These are phyloP conservation scores for Dorcus hopei DNA, from an alignment of 2,888 invertebrate genomes.

Conservation along the genomic window DNA sequence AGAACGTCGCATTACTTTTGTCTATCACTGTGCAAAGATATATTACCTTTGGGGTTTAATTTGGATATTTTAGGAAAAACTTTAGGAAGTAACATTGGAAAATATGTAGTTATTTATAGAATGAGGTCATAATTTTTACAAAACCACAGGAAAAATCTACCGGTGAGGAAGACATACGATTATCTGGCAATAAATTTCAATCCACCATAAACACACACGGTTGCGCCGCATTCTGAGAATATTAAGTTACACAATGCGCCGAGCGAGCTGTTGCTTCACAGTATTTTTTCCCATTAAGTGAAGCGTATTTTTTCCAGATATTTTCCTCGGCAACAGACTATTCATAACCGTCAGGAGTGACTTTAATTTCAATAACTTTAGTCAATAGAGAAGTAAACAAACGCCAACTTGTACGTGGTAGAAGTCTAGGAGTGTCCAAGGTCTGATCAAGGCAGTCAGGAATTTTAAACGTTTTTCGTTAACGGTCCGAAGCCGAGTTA, in stretches of 20 bases:
- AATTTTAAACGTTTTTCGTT: conserved; percentile 43
- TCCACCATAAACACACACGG: too few species aligned
- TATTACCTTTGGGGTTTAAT: too few species aligned
- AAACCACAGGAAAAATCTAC: too few species aligned
- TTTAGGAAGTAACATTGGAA: too few species aligned
- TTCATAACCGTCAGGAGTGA: conserved; percentile 20
- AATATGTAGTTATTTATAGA: too few species aligned
- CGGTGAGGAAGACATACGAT: too few species aligned
- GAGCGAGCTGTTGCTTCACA: not conserved
- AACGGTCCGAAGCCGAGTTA: conserved; percentile 38
- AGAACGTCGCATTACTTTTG: too few species aligned
- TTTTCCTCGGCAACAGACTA: conserved; percentile 17
- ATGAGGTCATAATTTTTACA: too few species aligned
- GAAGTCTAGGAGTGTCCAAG: conserved; percentile 41
- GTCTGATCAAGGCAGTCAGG: conserved; percentile 43
- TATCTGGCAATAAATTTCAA: too few species aligned
- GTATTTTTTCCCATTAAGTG: conserved; percentile 10
- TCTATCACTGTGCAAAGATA: too few species aligned
- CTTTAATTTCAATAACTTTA: conserved; percentile 24
- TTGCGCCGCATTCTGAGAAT: not conserved
- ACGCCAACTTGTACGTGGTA: conserved; percentile 33
- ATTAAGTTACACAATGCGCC: not conserved
- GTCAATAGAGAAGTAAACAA: conserved; percentile 34
- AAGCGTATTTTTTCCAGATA: conserved; percentile 15
- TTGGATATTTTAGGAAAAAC: too few species aligned